Percentiles rank a stretch among this genome's conserved stretches.
phyloP scores from a whole-genome alignment of 2,888 invertebrate genomes.

The Anorthoa munda region DNA sequence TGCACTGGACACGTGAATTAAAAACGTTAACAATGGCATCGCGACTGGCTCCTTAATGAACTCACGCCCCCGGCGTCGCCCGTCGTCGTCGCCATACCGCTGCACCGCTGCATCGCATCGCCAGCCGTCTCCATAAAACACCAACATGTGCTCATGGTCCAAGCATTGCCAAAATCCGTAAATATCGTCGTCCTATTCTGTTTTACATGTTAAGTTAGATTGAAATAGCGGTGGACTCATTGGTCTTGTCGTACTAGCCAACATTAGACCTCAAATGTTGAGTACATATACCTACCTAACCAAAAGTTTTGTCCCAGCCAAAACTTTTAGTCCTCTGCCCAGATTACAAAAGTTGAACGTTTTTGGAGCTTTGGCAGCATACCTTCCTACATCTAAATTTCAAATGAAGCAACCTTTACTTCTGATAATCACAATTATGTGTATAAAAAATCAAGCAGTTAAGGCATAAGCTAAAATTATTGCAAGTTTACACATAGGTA shows the following conservation, averaged over 20 bases:
- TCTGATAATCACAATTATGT: neutral
- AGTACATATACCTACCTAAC: neutral
- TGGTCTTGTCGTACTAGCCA: neutral
- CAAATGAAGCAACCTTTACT: neutral
- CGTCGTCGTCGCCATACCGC: slow-evolving; percentile 44
- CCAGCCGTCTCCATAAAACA: slow-evolving; percentile 64
- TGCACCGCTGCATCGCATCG: slow-evolving; percentile 33
- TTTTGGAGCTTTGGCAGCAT: neutral
- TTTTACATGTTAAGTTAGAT: neutral
- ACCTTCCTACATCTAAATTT: neutral
- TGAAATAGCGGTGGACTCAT: neutral
- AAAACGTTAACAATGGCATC: slow-evolving; percentile 89
- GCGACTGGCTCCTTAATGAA: slow-evolving; percentile 88
- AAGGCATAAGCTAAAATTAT: slow-evolving; percentile 1
- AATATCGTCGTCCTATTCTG: neutral
- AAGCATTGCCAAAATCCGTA: neutral
- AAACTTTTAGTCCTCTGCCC: neutral
- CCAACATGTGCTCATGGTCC: slow-evolving; percentile 55
- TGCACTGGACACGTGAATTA: slow-evolving; percentile 90
- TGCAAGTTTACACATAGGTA: slow-evolving; percentile 23
- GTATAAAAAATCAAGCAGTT: neutral
- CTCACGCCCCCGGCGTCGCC: slow-evolving; percentile 72
- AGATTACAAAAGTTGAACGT: neutral
- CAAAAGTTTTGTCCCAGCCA: slow-evolving; percentile 1
- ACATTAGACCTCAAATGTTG: neutral